These are phyloP conservation scores for Hemiprocne comata DNA, from an alignment of 2,113 vertebrate genomes.

Conservation along the genomic window DNA sequence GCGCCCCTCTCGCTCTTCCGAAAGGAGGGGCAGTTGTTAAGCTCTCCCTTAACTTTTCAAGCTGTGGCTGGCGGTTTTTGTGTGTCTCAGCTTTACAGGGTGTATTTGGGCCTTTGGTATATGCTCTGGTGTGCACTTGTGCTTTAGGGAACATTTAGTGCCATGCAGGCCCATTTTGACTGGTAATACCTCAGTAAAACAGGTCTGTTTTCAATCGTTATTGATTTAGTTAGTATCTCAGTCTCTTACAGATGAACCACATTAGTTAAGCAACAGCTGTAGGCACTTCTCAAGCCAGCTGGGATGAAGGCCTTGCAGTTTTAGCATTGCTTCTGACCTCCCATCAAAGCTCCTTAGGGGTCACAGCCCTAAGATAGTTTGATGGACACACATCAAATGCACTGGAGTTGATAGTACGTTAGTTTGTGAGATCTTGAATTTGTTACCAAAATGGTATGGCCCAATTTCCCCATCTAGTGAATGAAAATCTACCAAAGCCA, in stretches of 20 bases:
- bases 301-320: not conserved
- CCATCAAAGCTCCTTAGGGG: too few species aligned
- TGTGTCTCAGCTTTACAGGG: not conserved
- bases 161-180: fast-evolving
- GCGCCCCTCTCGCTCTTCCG: too few species aligned
- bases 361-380: fast-evolving
- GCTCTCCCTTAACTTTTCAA: fast-evolving
- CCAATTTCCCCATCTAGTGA: fast-evolving
- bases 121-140: fast-evolving
- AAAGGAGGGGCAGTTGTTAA: fast-evolving
- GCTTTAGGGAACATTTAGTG: fast-evolving
- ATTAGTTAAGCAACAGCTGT: fast-evolving
- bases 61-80: fast-evolving
- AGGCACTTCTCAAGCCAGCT: fast-evolving
- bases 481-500: not conserved
- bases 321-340: fast-evolving
- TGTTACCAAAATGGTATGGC: too few species aligned
- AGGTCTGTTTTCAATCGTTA: fast-evolving
- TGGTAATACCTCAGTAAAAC: fast-evolving
- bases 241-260: fast-evolving
- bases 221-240: not conserved
- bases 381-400: fast-evolving
- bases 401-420: not conserved
- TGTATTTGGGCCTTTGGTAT: fast-evolving
- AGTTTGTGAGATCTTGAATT: fast-evolving